Base-by-base conservation (phyloP, 2,113 vertebrate species). In the Petaurus breviceps region DNA sequence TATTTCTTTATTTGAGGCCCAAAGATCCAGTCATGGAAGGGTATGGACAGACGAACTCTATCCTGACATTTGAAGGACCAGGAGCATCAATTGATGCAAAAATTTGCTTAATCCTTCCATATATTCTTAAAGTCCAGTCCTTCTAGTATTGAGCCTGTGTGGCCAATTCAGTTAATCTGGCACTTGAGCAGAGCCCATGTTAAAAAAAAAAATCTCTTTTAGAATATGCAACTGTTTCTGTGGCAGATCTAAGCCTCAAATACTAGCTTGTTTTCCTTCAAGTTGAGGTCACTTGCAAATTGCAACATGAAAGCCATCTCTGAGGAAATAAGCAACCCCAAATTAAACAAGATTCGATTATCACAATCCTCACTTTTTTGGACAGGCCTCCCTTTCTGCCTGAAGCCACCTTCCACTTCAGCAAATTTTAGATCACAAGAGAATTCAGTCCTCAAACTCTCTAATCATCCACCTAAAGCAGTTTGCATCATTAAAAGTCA, bases 371-470 rank as follows among this genome's bases (percentile, higher is more conserved):
- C 68, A 23, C 68, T 43, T 3, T 95, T 98, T 97, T 94, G 94
- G 91, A 94, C 52, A 53, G 54, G 96, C 89, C 95, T 96, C 98
- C 96, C 89, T 91, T 98, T 97, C 96, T 97, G 95, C 92, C 95
- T 97, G 54, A 95, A 98, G 94, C 93, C 94, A 93, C 95, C 94
- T 96, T 96, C 96, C 96, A 84, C 97, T 97, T 92, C 94, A 98
- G 96, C 95, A 94, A 94, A 97, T 97, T 97, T 98, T 97, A 98
- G 97, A 98, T 98, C 96, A 96, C 96, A 97, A 95, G 96, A 98
- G 96, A 98, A 97, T 97, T 97, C 90, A 95, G 91, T 68, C 95
- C 96, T 98, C 97, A 52, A 95, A 97, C 97, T 93, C 96, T 97
- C 96, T 98, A 97, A 98, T 98, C 98, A 98, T 55, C 90, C 94